Conservation (phyloP, 2,113 vertebrate genomes). For the Cichladusa arquata region DNA sequence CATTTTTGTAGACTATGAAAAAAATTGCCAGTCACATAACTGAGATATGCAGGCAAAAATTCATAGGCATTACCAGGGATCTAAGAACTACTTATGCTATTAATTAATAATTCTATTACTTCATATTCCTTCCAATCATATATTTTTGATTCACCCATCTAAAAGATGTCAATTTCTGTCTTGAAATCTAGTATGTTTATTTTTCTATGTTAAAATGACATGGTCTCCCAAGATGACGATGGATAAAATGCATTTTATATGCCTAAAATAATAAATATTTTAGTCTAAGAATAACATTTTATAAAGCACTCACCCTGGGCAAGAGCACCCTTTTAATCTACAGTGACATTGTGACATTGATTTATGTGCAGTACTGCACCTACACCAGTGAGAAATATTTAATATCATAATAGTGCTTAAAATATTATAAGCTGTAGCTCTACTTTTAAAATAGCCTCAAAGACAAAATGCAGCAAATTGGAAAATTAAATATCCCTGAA, state of each 20-base stretch:
- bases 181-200: neutral
- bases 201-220: neutral
- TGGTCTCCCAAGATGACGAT: neutral
- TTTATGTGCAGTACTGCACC: slow-evolving; percentile 50
- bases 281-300: slow-evolving; percentile 8
- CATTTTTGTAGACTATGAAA: neutral
- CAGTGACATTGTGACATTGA: slow-evolving; percentile 65
- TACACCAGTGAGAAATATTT: slow-evolving; percentile 58
- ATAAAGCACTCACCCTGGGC: neutral
- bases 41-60: neutral
- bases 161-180: neutral
- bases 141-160: neutral
- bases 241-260: neutral
- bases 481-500: slow-evolving; percentile 46
- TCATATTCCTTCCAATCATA: neutral
- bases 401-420: slow-evolving; percentile 69
- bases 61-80: neutral
- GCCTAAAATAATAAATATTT: slow-evolving; percentile 6
- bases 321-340: slow-evolving; percentile 56
- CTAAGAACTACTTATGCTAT: neutral
- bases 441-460: slow-evolving; percentile 52
- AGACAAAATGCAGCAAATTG: slow-evolving; percentile 48
- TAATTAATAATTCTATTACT: neutral
- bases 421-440: slow-evolving; percentile 55
- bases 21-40: neutral